Conservation (phyloP, 2,113 vertebrate genomes). For the Mugil cephalus region DNA sequence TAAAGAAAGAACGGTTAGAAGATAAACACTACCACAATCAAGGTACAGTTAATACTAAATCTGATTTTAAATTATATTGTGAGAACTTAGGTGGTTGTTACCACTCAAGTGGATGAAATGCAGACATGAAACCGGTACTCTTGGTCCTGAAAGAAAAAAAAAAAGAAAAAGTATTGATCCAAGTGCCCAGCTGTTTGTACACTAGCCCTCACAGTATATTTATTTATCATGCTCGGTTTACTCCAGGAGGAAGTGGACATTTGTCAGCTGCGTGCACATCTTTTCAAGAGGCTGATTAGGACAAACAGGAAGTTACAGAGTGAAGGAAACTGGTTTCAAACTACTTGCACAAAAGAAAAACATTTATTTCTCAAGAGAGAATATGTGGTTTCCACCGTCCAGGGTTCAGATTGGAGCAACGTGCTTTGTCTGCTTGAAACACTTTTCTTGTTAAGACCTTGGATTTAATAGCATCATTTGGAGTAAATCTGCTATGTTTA, state of each 20-base stretch:
- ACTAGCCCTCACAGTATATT: not conserved
- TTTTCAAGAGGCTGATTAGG: constrained; percentile 16
- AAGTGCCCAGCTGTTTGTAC: constrained; percentile 9
- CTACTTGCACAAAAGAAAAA: constrained; percentile 25
- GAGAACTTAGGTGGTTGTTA: constrained; percentile 9
- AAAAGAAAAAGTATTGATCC: constrained; percentile 11
- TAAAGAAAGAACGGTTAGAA: not conserved
- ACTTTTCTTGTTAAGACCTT: constrained; percentile 62
- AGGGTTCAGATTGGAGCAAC: constrained; percentile 51
- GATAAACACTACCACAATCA: not conserved
- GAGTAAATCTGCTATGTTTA: constrained; percentile 53
- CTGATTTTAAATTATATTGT: not conserved
- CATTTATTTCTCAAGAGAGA: constrained; percentile 15
- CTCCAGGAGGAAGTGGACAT: constrained; percentile 11
- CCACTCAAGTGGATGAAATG: constrained; percentile 2
- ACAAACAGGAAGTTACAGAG: constrained; percentile 46
- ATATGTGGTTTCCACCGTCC: constrained; percentile 45
- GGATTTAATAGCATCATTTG: constrained; percentile 69
- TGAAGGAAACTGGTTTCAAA: constrained; percentile 27
- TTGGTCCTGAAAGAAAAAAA: constrained; percentile 2
- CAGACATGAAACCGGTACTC: constrained; percentile 9
- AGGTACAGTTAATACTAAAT: not conserved
- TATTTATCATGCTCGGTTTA: constrained; percentile 6
- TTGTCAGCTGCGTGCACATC: constrained; percentile 30
- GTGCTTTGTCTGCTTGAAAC: constrained; percentile 67